These are phyloP conservation scores for Diachasma alloeum DNA, from an alignment of 1,140 invertebrate genomes.

Conservation along the genomic window DNA sequence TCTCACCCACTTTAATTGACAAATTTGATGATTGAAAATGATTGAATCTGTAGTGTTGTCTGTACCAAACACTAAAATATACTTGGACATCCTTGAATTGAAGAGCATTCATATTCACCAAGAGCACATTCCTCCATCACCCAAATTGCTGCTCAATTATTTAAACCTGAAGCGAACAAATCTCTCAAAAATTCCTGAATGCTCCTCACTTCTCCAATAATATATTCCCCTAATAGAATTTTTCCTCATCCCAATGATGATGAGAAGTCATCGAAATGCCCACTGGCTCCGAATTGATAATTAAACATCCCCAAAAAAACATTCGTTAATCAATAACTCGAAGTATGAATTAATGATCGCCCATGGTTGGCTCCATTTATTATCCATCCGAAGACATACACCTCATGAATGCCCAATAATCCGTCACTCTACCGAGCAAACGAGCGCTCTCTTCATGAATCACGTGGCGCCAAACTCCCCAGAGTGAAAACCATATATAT, in stretches of 20 bases:
- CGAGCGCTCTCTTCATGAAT: slow-evolving; percentile 21
- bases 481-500: slow-evolving; percentile 11
- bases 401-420: slow-evolving; percentile 30
- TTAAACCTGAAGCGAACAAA: no score
- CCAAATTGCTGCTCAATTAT: no score
- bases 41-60: no score
- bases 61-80: no score
- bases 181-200: no score
- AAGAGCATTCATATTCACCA: no score
- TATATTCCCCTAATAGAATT: background rate
- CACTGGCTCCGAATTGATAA: slow-evolving; percentile 18
- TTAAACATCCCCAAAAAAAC: background rate
- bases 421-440: slow-evolving; percentile 21
- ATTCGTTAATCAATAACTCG: slow-evolving; percentile 10
- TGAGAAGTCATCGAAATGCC: background rate
- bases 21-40: no score
- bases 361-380: slow-evolving; percentile 16
- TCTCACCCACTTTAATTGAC: no score
- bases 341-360: slow-evolving; percentile 22
- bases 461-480: slow-evolving; percentile 25
- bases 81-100: no score
- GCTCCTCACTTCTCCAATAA: background rate
- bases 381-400: slow-evolving; percentile 20
- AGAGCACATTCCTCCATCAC: no score
- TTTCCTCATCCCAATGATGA: background rate